These are phyloP conservation scores for Psophia crepitans DNA, from an alignment of 2,113 vertebrate genomes.

Conservation along the genomic window DNA sequence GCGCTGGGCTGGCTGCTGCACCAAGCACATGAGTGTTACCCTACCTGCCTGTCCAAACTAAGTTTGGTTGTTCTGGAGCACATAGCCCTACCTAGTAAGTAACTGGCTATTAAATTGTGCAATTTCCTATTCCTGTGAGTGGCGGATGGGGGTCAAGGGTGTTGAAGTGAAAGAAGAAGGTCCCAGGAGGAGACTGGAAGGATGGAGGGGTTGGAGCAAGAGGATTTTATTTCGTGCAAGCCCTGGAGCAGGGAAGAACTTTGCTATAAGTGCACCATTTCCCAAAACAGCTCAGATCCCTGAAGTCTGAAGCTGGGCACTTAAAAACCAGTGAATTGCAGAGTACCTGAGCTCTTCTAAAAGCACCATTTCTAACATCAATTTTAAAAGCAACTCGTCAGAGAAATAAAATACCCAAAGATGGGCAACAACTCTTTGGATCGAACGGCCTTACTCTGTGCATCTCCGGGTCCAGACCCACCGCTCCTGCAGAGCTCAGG, in stretches of 20 bases:
- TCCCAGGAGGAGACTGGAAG: not conserved
- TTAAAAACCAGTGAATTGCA: not conserved
- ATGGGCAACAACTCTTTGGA: not conserved
- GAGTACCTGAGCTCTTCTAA: not conserved
- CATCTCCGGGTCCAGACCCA: not conserved
- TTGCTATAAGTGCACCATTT: not conserved
- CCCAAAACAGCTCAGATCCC: not conserved
- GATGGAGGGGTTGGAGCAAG: not conserved
- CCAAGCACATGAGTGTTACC: accelerated
- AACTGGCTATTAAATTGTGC: not conserved
- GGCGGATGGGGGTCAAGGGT: not conserved
- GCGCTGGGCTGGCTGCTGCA: not conserved
- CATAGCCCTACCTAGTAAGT: not conserved
- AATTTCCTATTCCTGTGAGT: not conserved
- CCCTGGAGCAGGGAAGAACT: not conserved
- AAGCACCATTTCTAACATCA: not conserved
- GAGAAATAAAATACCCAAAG: not conserved
- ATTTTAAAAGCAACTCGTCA: not conserved
- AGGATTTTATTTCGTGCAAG: not conserved
- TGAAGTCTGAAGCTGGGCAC: not conserved
- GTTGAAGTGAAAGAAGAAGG: not conserved
- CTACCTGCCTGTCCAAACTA: accelerated
- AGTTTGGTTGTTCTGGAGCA: not conserved
- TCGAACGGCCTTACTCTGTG: accelerated
- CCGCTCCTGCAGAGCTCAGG: not conserved